A percentile compares a stretch with the other conserved stretches of the same genome.
Conservation (phyloP, 2,113 vertebrate species). For the Cavia porcellus region DNA sequence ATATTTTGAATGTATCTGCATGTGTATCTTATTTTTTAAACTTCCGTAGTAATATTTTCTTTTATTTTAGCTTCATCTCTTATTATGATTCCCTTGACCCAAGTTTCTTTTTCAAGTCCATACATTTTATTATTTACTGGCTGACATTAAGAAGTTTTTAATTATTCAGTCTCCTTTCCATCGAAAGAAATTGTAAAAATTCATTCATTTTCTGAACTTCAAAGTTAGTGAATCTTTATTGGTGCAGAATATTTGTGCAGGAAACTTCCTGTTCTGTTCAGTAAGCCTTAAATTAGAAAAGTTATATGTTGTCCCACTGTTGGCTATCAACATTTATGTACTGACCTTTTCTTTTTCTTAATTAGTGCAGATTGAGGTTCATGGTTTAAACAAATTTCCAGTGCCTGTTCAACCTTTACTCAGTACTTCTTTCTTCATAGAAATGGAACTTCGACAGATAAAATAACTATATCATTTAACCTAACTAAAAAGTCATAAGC, state of each 20-base stretch:
- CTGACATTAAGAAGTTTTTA: not conserved
- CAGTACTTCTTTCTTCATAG: not conserved
- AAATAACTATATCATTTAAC: not conserved
- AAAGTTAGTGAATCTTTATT: not conserved
- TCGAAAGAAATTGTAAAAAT: not conserved
- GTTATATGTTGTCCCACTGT: not conserved
- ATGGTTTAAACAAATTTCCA: not conserved
- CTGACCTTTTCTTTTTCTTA: not conserved
- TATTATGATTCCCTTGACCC: not conserved
- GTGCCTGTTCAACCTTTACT: not conserved
- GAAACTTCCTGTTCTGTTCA: not conserved
- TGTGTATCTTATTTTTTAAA: constrained; percentile 5
- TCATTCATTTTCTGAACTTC: not conserved
- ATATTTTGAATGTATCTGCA: constrained; percentile 2
- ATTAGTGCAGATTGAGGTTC: not conserved
- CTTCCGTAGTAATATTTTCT: constrained; percentile 28
- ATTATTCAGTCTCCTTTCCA: not conserved
- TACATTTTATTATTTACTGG: constrained; percentile 25
- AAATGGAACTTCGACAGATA: not conserved
- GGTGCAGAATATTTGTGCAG: not conserved
- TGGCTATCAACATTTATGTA: not conserved
- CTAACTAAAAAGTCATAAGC: not conserved
- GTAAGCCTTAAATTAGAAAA: constrained; percentile 8
- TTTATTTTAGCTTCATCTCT: constrained; percentile 37
- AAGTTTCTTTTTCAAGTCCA: not conserved